Evolutionary conservation across 2,797 vertebrate species (phyloP), one percentile per base, ranked within the genome.

Genomic region (Glyptemys insculpta): DNA sequence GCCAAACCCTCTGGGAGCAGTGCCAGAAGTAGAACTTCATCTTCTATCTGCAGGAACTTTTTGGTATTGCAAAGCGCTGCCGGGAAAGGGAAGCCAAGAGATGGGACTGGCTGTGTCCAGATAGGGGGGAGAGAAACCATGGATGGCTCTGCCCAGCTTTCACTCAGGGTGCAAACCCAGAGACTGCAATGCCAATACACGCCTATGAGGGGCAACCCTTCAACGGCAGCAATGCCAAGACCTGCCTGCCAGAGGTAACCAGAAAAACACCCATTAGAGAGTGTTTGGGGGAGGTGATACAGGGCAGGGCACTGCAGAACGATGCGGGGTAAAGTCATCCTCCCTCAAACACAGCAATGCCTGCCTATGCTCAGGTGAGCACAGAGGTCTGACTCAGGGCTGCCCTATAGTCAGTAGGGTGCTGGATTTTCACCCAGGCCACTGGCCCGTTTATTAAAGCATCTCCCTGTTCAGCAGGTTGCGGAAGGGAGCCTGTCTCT

Each of bases 221-320:
- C 37, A 6, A 10, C 2, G 9, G 68, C 37, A 41, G 19, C n/a
- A 9, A 72, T 25, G 68, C 65, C n/a, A 41, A 37, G 68, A 41
- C 21, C n/a, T 37, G 68, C 49, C 76, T 56, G 12, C 7, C 76
- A 49, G 3, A 0, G 6, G 5, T 8, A 1, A 14, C 79, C 29
- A 90, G 83, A 80, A 1, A 54, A 18, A 83, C n/a, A 41, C 1
- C 1, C 0, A 0, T 18, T 31, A 54, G 14, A 34, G 4, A 4
- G n/a, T 5, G 8, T 41, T 41, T 37, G 65, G 65, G 18, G n/a
- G 19, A 72, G 65, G 10, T 23, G 21, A 41, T 21, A 23, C 19
- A 19, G 0, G n/a, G 54, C 2, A 5, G 2, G 15, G 52, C 84
- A 34, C 76, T 15, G 52, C 31, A 49, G 37, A 88, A 12, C 29